phyloP scores from a whole-genome alignment of 2,888 invertebrate species.

The Eucera pruinosa region DNA sequence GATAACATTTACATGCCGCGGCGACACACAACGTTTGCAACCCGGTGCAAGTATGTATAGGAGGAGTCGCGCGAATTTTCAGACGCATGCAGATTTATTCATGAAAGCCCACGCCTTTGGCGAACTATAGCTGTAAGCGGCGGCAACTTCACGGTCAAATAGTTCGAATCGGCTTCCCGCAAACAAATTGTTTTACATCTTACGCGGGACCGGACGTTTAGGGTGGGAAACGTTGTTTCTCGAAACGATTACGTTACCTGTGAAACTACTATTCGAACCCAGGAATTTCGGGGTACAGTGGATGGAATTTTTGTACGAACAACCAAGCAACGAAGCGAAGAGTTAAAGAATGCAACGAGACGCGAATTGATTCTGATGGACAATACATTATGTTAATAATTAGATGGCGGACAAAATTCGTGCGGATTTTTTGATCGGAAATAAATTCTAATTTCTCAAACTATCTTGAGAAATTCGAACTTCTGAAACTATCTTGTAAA shows the following conservation, averaged over 20 bases:
- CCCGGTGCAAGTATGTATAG: no score
- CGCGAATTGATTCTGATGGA: no score
- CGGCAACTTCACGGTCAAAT: conserved; percentile 7
- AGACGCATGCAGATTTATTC: conserved; percentile 60
- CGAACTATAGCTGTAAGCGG: conserved; percentile 18
- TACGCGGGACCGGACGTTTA: neutral
- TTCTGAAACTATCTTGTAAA: no score
- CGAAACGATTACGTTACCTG: neutral
- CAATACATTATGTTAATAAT: no score
- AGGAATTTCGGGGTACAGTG: no score
- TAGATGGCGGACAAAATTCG: no score
- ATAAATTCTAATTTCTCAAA: no score
- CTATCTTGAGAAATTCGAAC: no score
- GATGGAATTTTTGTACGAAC: no score
- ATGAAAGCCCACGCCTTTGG: conserved; percentile 30
- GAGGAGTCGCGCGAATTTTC: conserved; percentile 39
- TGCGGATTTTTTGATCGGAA: no score
- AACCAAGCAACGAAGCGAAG: no score
- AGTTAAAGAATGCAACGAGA: no score
- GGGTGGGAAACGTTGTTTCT: neutral
- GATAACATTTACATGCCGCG: conserved; percentile 57
- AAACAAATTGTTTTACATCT: conserved; percentile 10
- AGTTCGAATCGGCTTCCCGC: conserved; percentile 20
- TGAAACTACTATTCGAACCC: neutral
- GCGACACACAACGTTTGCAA: conserved; percentile 35